Evolutionary conservation across 53 echinoderm and acorn worm species (phyloP).

Genomic region (Echinometra lucunter): DNA sequence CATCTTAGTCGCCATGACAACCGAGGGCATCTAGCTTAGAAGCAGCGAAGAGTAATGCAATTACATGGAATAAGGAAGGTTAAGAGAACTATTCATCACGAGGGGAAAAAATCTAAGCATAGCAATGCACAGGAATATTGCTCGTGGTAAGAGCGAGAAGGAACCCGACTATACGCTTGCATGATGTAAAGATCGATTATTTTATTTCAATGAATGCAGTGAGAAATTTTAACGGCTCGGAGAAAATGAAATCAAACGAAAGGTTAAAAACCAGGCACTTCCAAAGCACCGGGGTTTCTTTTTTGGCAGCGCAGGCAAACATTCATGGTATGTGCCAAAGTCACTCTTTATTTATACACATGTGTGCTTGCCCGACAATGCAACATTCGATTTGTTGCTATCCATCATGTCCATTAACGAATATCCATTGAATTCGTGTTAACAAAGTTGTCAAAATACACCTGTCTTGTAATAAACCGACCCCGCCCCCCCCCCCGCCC

Average conservation of each 20-base stretch:
- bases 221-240: background rate
- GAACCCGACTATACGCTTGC: background rate
- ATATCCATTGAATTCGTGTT: no score
- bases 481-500: no score
- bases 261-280: background rate
- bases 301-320: background rate
- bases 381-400: background rate
- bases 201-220: background rate
- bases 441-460: no score
- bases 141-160: background rate
- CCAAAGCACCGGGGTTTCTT: background rate
- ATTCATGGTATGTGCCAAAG: background rate
- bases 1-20: conserved; percentile 39
- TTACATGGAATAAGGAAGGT: conserved; percentile 32
- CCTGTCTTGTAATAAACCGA: no score
- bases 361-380: conserved; percentile 1
- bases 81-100: conserved; percentile 42
- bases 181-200: conserved; percentile 9
- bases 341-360: background rate
- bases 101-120: background rate
- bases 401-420: no score
- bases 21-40: conserved; percentile 50
- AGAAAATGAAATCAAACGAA: background rate
- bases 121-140: conserved; percentile 19
- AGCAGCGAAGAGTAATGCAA: conserved; percentile 31